Evolutionary conservation across 2,797 vertebrate species (phyloP).

Genomic region (Pantherophis vulpinus): DNA sequence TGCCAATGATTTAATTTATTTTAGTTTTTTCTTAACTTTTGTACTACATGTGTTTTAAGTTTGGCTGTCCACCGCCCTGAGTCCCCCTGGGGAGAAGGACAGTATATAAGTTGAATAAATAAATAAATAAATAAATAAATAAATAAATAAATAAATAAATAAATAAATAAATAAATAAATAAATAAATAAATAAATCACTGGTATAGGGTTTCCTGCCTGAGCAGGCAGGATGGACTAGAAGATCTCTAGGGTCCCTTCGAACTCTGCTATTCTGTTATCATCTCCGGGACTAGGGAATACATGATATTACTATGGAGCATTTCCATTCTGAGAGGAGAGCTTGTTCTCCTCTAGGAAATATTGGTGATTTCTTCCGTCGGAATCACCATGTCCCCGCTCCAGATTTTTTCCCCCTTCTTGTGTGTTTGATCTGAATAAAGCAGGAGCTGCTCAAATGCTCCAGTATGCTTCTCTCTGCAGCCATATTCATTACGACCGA

Average conservation of each 20-base stretch:
- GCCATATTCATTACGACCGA: slow-evolving; percentile 24
- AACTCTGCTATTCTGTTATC: background rate
- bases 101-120: too few relatives aligned
- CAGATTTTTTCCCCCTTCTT: background rate
- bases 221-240: too few relatives aligned
- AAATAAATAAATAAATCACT: too few relatives aligned
- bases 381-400: background rate
- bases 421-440: background rate
- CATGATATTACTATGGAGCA: background rate
- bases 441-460: background rate
- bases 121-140: too few relatives aligned
- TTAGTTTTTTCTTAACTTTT: too few relatives aligned
- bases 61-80: too few relatives aligned
- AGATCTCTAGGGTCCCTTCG: background rate
- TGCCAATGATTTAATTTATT: too few relatives aligned
- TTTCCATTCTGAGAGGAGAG: background rate
- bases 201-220: too few relatives aligned
- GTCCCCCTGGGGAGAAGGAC: too few relatives aligned
- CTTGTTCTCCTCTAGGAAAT: background rate
- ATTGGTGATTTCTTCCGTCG: background rate
- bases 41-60: too few relatives aligned
- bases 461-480: slow-evolving; percentile 4
- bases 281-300: background rate
- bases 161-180: too few relatives aligned
- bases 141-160: too few relatives aligned